Conservation (phyloP, 2,113 vertebrate genomes). For the Otolemur garnettii region DNA sequence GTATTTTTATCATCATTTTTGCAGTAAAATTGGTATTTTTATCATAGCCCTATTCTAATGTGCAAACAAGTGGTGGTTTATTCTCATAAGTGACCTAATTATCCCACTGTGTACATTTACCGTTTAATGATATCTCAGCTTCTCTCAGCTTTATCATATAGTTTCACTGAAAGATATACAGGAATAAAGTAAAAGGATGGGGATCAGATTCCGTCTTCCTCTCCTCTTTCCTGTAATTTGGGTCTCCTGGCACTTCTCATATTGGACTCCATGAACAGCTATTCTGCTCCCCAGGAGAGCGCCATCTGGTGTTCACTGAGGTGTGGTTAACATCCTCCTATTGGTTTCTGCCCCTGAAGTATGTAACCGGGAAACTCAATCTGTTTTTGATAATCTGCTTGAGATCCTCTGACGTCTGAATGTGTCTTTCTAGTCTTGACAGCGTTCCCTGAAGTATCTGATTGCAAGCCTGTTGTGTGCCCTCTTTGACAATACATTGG, state of each 20-base stretch:
- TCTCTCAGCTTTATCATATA: background rate
- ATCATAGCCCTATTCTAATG: background rate
- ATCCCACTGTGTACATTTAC: background rate
- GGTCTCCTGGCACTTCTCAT: fast-evolving
- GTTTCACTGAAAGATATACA: background rate
- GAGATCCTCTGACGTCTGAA: background rate
- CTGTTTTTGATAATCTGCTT: background rate
- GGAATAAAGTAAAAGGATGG: background rate
- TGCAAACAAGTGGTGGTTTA: background rate
- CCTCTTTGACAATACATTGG: background rate
- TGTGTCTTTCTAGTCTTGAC: background rate
- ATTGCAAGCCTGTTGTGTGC: background rate
- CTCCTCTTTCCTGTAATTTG: too few species aligned
- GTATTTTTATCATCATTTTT: background rate
- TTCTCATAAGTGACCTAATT: background rate
- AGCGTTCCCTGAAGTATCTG: background rate
- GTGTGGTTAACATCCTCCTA: background rate
- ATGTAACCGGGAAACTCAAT: background rate
- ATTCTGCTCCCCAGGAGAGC: background rate
- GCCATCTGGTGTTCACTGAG: background rate
- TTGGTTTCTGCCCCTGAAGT: background rate
- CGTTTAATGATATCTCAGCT: background rate
- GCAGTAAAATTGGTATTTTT: background rate
- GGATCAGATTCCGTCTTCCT: background rate
- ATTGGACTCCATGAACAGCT: background rate